Conservation (phyloP, 2,888 invertebrate species). For the Ormyrus thymus region DNA sequence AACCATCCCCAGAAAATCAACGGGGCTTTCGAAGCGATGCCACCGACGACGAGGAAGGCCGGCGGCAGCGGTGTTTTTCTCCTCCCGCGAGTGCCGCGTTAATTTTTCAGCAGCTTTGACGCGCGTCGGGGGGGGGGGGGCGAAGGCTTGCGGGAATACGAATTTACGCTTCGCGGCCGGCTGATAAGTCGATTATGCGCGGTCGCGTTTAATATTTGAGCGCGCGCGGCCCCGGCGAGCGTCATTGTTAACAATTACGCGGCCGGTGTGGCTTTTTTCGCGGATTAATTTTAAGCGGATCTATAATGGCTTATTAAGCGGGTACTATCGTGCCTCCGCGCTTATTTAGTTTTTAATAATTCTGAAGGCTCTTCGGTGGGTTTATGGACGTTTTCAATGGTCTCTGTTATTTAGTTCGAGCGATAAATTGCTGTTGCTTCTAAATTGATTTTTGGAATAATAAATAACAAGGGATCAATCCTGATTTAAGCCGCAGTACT, state of each 20-base stretch:
- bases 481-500: too few species aligned
- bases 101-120: too few species aligned
- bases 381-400: too few species aligned
- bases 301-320: background rate
- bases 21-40: too few species aligned
- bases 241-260: constrained; percentile 1
- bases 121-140: background rate
- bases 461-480: too few species aligned
- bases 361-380: background rate
- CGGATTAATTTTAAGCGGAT: background rate
- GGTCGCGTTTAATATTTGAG: constrained; percentile 39
- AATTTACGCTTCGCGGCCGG: constrained; percentile 29
- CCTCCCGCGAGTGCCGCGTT: too few species aligned
- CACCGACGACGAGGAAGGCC: too few species aligned
- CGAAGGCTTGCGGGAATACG: constrained; percentile 13
- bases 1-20: too few species aligned
- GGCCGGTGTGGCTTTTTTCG: background rate
- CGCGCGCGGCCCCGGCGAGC: background rate
- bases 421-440: too few species aligned
- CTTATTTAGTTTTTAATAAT: background rate
- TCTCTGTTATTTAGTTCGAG: too few species aligned
- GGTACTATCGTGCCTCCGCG: background rate
- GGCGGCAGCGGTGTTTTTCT: too few species aligned
- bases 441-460: too few species aligned
- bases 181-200: constrained; percentile 35